Conservation (phyloP, 2,113 vertebrate genomes). For the Syngnathoides biaculeatus region DNA sequence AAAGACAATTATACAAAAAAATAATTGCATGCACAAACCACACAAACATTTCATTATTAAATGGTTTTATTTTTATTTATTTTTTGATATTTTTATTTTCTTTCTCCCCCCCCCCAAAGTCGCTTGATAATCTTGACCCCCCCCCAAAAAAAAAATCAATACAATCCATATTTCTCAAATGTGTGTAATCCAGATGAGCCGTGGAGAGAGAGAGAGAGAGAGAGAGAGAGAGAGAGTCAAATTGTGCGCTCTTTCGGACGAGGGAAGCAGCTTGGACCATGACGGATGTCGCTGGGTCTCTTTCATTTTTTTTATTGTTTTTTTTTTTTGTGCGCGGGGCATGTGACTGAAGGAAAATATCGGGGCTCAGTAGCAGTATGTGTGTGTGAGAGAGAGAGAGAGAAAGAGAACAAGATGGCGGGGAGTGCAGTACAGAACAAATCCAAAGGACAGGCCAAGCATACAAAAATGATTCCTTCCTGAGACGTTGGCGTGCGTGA, state of each 20-base stretch:
- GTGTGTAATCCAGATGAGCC: conserved; percentile 69
- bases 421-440: conserved; percentile 59
- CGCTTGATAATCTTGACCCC: conserved; percentile 71
- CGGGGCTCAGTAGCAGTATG: conserved; percentile 66
- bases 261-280: conserved; percentile 67
- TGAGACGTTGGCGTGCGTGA: conserved; percentile 69
- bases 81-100: conserved; percentile 53
- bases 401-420: no score
- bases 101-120: conserved; percentile 60
- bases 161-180: conserved; percentile 70
- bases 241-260: conserved; percentile 66
- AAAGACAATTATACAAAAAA: no score
- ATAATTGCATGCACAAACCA: not conserved
- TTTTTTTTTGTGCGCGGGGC: conserved; percentile 44
- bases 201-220: conserved; percentile 54
- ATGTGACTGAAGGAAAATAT: conserved; percentile 43
- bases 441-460: conserved; percentile 64
- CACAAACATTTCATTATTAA: conserved; percentile 67
- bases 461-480: conserved; percentile 74
- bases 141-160: conserved; percentile 42
- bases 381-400: conserved; percentile 36
- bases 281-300: conserved; percentile 44
- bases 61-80: conserved; percentile 70
- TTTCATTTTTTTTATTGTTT: conserved; percentile 49
- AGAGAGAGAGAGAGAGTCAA: conserved; percentile 47